Evolutionary conservation across 2,797 vertebrate species (phyloP).

Genomic region (Eulemur albifrons): DNA sequence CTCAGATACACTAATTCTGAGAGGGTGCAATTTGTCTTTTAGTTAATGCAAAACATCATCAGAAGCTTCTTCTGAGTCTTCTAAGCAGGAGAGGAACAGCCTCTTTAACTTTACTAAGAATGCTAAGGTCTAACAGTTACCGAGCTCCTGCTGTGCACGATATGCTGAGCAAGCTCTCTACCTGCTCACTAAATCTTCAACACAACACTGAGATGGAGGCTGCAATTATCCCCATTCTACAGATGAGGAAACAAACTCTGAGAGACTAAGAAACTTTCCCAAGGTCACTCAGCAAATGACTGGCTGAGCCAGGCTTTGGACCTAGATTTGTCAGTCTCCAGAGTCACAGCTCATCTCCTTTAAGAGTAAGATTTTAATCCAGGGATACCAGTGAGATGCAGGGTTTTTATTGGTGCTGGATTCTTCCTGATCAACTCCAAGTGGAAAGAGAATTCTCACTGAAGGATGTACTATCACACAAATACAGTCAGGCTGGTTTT

Average conservation of each 20-base stretch:
- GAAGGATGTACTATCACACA: not conserved
- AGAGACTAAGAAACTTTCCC: not conserved
- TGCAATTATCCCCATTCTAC: not conserved
- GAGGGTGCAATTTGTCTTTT: conserved; percentile 47
- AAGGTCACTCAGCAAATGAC: not conserved
- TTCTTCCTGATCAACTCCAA: not conserved
- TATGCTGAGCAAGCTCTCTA: not conserved
- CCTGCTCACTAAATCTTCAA: not conserved
- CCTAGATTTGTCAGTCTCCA: not conserved
- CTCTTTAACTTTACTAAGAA: not conserved
- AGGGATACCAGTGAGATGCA: not conserved
- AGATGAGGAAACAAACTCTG: not conserved
- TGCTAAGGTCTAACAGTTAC: not conserved
- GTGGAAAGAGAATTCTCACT: not conserved
- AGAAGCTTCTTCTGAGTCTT: conserved; percentile 39
- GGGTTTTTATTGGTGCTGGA: not conserved
- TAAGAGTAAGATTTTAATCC: not conserved
- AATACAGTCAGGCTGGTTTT: not conserved
- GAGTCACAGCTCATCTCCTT: not conserved
- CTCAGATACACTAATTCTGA: conserved; percentile 62
- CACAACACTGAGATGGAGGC: not conserved
- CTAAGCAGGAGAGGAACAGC: not conserved
- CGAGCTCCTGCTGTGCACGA: not conserved
- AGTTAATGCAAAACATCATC: conserved; percentile 43
- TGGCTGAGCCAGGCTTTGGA: not conserved